These are phyloP conservation scores for Vireo altiloquus DNA, from an alignment of 2,113 vertebrate species.

Conservation along the genomic window DNA sequence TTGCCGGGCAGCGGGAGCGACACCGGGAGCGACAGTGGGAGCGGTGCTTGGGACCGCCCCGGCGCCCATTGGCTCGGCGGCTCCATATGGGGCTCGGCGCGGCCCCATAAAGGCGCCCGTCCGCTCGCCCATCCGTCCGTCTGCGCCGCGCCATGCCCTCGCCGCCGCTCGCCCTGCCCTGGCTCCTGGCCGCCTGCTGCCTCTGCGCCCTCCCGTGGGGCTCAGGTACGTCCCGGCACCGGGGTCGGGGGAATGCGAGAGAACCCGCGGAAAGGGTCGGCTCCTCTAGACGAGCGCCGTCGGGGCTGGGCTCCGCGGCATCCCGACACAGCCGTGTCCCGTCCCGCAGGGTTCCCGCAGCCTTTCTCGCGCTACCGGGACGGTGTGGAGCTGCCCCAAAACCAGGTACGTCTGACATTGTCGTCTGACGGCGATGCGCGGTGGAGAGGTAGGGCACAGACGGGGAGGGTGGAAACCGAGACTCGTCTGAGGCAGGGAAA, in stretches of 20 bases:
- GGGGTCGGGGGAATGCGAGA: fast-evolving
- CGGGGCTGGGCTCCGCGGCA: background rate
- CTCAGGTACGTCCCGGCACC: slow-evolving; percentile 1
- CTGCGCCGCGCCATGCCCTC: background rate
- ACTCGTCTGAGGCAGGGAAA: background rate
- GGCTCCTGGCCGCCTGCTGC: slow-evolving; percentile 46
- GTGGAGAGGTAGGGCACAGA: background rate
- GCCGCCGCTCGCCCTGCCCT: background rate
- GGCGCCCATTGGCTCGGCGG: slow-evolving; percentile 8
- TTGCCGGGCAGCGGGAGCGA: background rate
- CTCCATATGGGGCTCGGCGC: background rate
- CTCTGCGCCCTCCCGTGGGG: slow-evolving; percentile 20
- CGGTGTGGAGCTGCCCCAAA: slow-evolving; percentile 1
- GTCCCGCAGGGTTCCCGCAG: slow-evolving; percentile 54
- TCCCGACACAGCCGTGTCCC: background rate
- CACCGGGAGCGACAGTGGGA: background rate
- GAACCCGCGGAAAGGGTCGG: background rate
- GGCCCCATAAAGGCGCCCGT: background rate
- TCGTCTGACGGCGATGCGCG: background rate
- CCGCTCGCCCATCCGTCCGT: fast-evolving
- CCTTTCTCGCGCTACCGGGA: background rate
- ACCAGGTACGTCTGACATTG: background rate
- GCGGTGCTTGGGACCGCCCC: background rate
- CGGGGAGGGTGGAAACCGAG: background rate
- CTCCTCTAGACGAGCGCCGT: background rate